Percentiles rank a stretch among this genome's conserved stretches.
phyloP scores from a whole-genome alignment of 2,888 invertebrate species.

The Pachliopta kotzebuea region DNA sequence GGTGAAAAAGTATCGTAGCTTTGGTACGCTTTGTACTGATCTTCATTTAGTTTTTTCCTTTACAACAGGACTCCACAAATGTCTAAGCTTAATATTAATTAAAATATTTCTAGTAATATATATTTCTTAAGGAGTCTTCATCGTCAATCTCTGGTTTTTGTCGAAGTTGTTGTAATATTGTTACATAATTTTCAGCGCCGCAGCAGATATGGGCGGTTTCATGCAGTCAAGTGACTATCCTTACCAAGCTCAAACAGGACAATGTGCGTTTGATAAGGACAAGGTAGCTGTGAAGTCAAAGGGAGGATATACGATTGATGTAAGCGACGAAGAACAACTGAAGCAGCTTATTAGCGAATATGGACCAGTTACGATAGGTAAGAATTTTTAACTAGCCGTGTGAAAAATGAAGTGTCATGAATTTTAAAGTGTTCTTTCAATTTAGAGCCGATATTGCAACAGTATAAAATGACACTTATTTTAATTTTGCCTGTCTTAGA shows the following conservation, averaged over 20 bases:
- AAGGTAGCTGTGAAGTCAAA: slow-evolving; percentile 23
- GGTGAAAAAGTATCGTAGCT: no score
- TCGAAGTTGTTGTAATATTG: neutral
- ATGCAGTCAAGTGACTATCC: slow-evolving; percentile 27
- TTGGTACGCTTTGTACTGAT: no score
- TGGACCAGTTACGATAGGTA: slow-evolving; percentile 33
- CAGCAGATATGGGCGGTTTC: slow-evolving; percentile 25
- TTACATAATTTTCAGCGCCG: slow-evolving; percentile 15
- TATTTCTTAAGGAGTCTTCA: no score
- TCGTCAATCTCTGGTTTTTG: no score
- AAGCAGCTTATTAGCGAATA: slow-evolving; percentile 28
- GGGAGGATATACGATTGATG: slow-evolving; percentile 4
- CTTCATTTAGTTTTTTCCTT: no score
- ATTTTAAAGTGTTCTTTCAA: neutral
- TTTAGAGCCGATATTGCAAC: no score
- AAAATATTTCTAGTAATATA: no score
- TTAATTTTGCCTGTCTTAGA: no score
- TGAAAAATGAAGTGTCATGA: neutral
- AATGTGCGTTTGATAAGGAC: slow-evolving; percentile 16
- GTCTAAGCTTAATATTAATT: no score
- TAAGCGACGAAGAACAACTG: slow-evolving; percentile 29
- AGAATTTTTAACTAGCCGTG: neutral
- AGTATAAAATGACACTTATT: no score
- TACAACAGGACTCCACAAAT: no score
- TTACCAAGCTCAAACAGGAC: slow-evolving; percentile 9